phyloP scores from a whole-genome alignment of 2,888 invertebrate species.

The Plusia festucae region DNA sequence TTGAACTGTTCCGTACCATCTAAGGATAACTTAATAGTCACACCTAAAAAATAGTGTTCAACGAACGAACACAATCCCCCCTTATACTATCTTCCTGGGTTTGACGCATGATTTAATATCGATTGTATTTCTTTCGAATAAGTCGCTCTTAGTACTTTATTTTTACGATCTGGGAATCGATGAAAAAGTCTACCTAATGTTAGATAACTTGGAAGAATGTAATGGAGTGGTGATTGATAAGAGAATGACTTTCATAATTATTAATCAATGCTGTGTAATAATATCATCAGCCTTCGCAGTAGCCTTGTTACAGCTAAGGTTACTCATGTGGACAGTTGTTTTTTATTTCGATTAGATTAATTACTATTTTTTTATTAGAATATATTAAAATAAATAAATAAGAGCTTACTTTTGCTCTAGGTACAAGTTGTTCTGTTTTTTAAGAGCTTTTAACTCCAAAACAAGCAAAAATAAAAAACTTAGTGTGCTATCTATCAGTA shows the following conservation, averaged over 20 bases:
- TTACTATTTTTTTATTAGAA: too few relatives aligned
- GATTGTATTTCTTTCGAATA: slow-evolving; percentile 43
- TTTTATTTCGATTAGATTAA: too few relatives aligned
- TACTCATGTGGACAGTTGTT: too few relatives aligned
- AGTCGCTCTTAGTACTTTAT: slow-evolving; percentile 23
- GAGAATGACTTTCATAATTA: not conserved
- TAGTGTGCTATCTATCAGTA: not conserved
- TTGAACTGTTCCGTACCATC: slow-evolving; percentile 38
- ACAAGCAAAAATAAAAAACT: too few relatives aligned
- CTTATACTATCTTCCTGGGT: slow-evolving; percentile 22
- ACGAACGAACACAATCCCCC: slow-evolving; percentile 29
- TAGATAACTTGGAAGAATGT: slow-evolving; percentile 21
- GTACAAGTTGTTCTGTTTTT: too few relatives aligned
- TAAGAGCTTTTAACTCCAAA: too few relatives aligned
- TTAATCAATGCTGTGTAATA: too few relatives aligned
- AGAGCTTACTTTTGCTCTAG: too few relatives aligned
- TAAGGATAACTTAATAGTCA: slow-evolving; percentile 34
- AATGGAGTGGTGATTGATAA: slow-evolving; percentile 22
- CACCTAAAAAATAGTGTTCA: slow-evolving; percentile 41
- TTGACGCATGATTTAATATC: slow-evolving; percentile 51
- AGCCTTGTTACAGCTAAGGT: too few relatives aligned
- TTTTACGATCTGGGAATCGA: slow-evolving; percentile 54
- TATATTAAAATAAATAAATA: too few relatives aligned
- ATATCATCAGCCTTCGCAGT: too few relatives aligned
- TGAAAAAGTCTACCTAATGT: slow-evolving; percentile 24